Conservation (phyloP, 2,113 vertebrate species). For the Oreochromis spilurus region DNA sequence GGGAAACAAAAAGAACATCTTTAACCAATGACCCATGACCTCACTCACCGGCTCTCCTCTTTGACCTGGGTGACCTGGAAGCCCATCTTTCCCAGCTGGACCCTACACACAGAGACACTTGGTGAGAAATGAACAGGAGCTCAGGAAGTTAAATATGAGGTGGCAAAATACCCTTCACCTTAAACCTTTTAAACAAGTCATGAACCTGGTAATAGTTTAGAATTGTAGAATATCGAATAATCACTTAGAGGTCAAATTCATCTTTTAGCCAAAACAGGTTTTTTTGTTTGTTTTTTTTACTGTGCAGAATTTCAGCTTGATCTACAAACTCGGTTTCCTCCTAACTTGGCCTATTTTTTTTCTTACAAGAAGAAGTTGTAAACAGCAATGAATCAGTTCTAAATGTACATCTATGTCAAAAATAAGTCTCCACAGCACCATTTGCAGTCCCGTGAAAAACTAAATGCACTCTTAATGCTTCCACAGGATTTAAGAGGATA, state of each 20-base stretch:
- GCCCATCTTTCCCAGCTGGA: slow-evolving; percentile 90
- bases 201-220: background rate
- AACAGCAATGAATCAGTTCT: background rate
- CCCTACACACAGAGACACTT: slow-evolving; percentile 71
- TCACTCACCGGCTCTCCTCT: slow-evolving; percentile 92
- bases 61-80: slow-evolving; percentile 96
- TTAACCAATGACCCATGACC: background rate
- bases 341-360: background rate
- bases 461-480: background rate
- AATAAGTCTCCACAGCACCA: background rate
- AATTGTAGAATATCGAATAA: background rate
- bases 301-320: background rate
- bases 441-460: background rate
- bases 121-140: background rate
- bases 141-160: background rate
- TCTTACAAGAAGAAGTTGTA: background rate
- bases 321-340: background rate
- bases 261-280: background rate
- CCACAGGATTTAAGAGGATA: background rate
- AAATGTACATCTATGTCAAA: background rate
- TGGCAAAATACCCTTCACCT: background rate
- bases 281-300: background rate
- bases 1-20: background rate
- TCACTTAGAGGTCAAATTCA: background rate
- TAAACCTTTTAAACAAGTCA: background rate